A percentile compares a stretch with the other conserved stretches of the same genome.
Conservation (phyloP, 1,140 invertebrate genomes). For the Philotrypesis tridentata region DNA sequence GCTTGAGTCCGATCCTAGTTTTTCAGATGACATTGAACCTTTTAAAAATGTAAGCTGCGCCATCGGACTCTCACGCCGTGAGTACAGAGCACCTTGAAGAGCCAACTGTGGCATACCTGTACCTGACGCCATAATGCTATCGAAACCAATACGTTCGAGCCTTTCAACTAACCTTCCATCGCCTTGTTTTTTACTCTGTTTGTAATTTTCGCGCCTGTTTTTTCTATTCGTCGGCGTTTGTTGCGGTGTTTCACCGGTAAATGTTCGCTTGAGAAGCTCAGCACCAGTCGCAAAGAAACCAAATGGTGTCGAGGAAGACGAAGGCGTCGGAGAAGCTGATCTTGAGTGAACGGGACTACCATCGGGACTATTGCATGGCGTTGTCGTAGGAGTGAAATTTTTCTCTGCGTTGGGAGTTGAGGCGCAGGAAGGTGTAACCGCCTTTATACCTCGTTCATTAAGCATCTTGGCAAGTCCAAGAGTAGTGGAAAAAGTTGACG, state of each 20-base stretch:
- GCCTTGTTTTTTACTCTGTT: background rate
- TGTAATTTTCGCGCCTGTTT: constrained; percentile 56
- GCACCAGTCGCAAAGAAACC: constrained; percentile 82
- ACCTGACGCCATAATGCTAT: constrained; percentile 77
- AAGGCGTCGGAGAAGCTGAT: constrained; percentile 74
- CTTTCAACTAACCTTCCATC: constrained; percentile 75
- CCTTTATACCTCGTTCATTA: constrained; percentile 86
- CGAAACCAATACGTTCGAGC: constrained; percentile 81
- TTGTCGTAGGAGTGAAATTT: constrained; percentile 85
- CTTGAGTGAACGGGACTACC: constrained; percentile 76
- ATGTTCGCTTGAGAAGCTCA: constrained; percentile 82
- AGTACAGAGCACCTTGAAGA: constrained; percentile 74
- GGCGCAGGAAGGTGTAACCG: constrained; percentile 79
- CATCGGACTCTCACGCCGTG: constrained; percentile 80
- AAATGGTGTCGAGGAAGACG: constrained; percentile 76
- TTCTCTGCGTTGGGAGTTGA: constrained; percentile 79
- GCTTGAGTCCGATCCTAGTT: constrained; percentile 57
- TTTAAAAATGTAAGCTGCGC: constrained; percentile 84
- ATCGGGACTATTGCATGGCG: constrained; percentile 87
- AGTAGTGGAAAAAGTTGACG: constrained; percentile 86
- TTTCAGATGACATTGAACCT: constrained; percentile 64
- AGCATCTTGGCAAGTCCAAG: constrained; percentile 86
- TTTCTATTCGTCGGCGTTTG: constrained; percentile 63
- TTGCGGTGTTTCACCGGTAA: constrained; percentile 73
- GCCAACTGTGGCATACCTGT: constrained; percentile 73